Base-by-base conservation (phyloP, 2,113 vertebrate genomes). In the Heterochromis multidens region DNA sequence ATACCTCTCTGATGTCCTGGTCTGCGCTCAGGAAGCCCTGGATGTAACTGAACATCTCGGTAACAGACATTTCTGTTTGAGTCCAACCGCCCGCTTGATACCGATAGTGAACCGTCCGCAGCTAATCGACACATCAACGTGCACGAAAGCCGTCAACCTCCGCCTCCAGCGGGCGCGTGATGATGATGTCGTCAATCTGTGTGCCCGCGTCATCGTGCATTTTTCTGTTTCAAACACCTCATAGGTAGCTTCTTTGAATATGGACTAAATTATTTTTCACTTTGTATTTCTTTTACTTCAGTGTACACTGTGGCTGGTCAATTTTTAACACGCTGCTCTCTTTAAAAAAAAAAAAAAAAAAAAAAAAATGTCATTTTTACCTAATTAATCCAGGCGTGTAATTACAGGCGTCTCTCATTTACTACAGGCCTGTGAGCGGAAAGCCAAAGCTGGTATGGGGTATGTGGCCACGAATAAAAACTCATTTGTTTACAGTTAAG, bases 1-100 rank as follows among this genome's bases (percentile, higher is more conserved):
- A 14, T 80, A 97, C 98, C 98, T 99, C 98, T 89, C 98, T 95
- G 82, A 98, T 91, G 86, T 99, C 98, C 95, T 99, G 98, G 94
- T 99, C 98, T 2, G 97, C 98, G 77, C 96, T 97, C 87, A 99
- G 91, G 72, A 96, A 98, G 11, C 96, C 97, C 89, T 99, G 98
- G 77, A 99, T 97, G 81, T 96, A 94, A 79, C 96, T 96, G 91
- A 99, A 99, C 97, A 99, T 98, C 77, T 98, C 97, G 40, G 97
- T 97, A 62, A 99, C 98, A 19, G 98, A 98, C 98, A 99, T 99
- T 21, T 91, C n/a, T 31, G 40, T 3, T 72, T 1, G 6, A 43
- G 46, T 0, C 2, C 2, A 23, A 23, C 27, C 58, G 35, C 16
- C 8, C n/a, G 40, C 12, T 37, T 1, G 29, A 25, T 27, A 33